Base-by-base conservation (phyloP, 2,797 vertebrate genomes). In the Cyprinella venusta region DNA sequence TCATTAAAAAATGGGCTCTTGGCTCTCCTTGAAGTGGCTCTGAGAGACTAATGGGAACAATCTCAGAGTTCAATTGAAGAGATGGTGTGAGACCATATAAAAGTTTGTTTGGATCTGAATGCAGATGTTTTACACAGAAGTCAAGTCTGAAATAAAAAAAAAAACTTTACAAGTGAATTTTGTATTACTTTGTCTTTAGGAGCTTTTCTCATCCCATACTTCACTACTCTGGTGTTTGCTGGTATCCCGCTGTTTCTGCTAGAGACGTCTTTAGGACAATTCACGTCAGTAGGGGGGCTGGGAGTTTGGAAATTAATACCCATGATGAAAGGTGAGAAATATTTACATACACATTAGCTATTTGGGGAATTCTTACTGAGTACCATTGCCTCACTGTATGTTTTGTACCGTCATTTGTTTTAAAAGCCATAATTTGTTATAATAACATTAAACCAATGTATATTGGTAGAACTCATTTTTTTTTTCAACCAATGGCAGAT, bases 131-230 rank as follows among this genome's bases (percentile, higher is more conserved):
- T 36, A 1, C 50, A 45, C 3, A 59, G 6, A n/a, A 59, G 30
- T 16, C 30, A 21, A 38, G 30, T 40, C 19, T 33, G 13, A 42
- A 56, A 70, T 24, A 0, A 0, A 10, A 4, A 21, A 54, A 54
- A 16, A 50, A 36, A 72, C 13, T 54, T 63, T 36, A 16, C 5
- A 54, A 21, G 18, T 36, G 5, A 19, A 54, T 54, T 56, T 19
- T 52, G 36, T 33, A 19, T 52, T 74, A 5, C 56, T 21, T 6
- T 72, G 67, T 72, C 76, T 85, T 67, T 85, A 97, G 97, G 97
- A 52, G 97, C 97, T 52, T 98, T 98, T 86, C 90, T 98, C 40
- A 98, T 98, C 83, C 96, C 97, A 0, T 98, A 97, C 90, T 97
- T 98, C 74, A 64, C 96, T 90, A 98, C 96, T 0, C 88, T 98